Evolutionary conservation across 2,888 invertebrate species (phyloP).

Genomic region (Byasa hedistus): DNA sequence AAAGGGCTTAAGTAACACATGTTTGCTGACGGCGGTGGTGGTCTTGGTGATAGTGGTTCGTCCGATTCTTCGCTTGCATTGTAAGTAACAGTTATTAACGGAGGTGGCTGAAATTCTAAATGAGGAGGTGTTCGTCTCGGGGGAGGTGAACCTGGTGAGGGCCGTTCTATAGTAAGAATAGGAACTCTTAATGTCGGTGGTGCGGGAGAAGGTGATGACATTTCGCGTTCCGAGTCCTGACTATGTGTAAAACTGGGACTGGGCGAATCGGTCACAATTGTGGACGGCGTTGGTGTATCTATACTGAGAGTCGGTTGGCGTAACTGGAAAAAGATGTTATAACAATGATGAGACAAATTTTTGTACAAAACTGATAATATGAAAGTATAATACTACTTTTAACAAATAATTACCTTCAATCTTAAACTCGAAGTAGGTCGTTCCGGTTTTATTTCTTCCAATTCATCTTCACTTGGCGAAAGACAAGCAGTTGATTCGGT

Average conservation of each 20-base stretch:
- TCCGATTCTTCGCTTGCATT: conserved; percentile 90
- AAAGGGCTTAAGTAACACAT: conserved; percentile 90
- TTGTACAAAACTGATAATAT: background rate
- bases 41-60: conserved; percentile 84
- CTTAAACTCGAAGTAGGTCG: conserved; percentile 59
- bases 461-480: conserved; percentile 70
- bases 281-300: conserved; percentile 71
- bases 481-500: conserved; percentile 56
- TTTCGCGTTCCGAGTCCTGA: conserved; percentile 69
- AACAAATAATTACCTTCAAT: conserved; percentile 52
- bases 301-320: conserved; percentile 73
- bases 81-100: conserved; percentile 86
- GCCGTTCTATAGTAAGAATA: conserved; percentile 82
- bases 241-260: conserved; percentile 72
- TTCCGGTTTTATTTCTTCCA: conserved; percentile 65
- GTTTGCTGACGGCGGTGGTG: conserved; percentile 73
- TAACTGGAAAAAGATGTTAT: conserved; percentile 53
- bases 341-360: too few species aligned
- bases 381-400: background rate
- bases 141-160: conserved; percentile 84
- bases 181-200: conserved; percentile 82
- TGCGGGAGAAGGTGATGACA: conserved; percentile 67
- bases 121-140: conserved; percentile 82
- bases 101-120: conserved; percentile 84
- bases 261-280: conserved; percentile 71